Percentiles rank a stretch among this genome's conserved stretches.
Conservation (phyloP, 1,140 invertebrate species). For the Pygmarrhopalites habei region DNA sequence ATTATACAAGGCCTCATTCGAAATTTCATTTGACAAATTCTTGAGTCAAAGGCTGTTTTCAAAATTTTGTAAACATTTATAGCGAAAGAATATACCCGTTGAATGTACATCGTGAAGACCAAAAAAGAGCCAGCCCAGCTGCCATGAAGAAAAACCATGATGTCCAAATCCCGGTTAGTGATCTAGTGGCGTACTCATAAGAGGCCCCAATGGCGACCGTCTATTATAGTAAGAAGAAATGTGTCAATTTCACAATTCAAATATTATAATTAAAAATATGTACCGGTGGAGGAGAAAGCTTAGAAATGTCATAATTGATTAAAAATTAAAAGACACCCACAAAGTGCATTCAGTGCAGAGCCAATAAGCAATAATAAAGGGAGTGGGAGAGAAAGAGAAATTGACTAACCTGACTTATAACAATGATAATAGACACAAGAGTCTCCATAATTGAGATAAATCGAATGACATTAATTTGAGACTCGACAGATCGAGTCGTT, state of each 20-base stretch:
- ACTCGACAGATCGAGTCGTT: constrained; percentile 24
- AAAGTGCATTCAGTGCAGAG: background rate
- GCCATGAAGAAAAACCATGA: constrained; percentile 39
- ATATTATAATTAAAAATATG: no score
- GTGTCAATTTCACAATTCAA: no score
- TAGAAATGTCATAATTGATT: no score
- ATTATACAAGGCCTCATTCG: no score
- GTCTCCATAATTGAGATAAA: constrained; percentile 29
- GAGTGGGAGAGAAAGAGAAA: background rate
- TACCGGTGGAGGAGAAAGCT: no score
- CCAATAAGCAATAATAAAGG: background rate
- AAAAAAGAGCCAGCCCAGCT: constrained; percentile 31
- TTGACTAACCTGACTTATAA: constrained; percentile 31
- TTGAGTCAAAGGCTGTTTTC: no score
- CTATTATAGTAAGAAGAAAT: no score
- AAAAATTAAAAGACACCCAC: background rate
- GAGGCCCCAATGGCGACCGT: constrained; percentile 35
- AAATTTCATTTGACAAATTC: no score
- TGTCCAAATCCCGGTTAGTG: constrained; percentile 38
- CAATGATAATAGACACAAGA: constrained; percentile 21
- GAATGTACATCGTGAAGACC: constrained; percentile 37
- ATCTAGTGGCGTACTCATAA: constrained; percentile 32
- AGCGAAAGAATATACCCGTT: constrained; percentile 37
- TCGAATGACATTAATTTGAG: constrained; percentile 29
- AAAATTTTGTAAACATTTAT: no score